Base-by-base conservation (phyloP, 2,113 vertebrate species). In the Forbesichthys agassizii region DNA sequence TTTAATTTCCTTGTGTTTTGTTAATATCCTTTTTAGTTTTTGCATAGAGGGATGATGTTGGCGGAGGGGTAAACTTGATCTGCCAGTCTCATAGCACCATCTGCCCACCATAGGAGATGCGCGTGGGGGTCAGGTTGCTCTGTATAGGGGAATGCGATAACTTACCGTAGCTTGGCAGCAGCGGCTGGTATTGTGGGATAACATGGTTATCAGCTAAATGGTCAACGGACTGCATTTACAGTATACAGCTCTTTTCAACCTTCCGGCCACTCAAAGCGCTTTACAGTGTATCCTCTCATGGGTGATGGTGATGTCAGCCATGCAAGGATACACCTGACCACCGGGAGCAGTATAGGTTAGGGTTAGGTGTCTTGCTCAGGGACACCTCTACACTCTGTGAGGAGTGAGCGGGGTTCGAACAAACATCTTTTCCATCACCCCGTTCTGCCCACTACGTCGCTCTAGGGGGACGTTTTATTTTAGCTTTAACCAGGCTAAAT, bases 81-180 rank as follows among this genome's bases (percentile, higher is more conserved):
- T 77, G 81, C 83, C 75, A 78, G 51, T 33, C 9, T 9, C 60
- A 16, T 54, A 56, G 51, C 51, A 66, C 85, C 86, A 88, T 90
- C 86, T 90, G 88, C 72, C 70, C 6, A 56, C 74, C 79, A 73
- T 80, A 78, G 78, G 71, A 13, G 0, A 60, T 42, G 55, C 58
- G 69, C 3, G 52, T 57, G 56, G 11, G 13, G 47, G 16, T 56
- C 9, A 58, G 61, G 59, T 71, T 51, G 61, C 58, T 65, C 75
- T 80, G 46, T 66, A 5, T 46, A 68, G 78, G 62, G 78, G 77
- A 82, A 84, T 27, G 27, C 72, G 73, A 77, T 84, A 64, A 63
- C 20, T 71, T 85, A 82, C 62, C 66, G 61, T 60, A 51, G 62
- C 63, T 56, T 27, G 27, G 27, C 27, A 27, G 27, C 27, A 27